Evolutionary conservation across 1,140 invertebrate species (phyloP).

Genomic region (Listronotus oregonensis): DNA sequence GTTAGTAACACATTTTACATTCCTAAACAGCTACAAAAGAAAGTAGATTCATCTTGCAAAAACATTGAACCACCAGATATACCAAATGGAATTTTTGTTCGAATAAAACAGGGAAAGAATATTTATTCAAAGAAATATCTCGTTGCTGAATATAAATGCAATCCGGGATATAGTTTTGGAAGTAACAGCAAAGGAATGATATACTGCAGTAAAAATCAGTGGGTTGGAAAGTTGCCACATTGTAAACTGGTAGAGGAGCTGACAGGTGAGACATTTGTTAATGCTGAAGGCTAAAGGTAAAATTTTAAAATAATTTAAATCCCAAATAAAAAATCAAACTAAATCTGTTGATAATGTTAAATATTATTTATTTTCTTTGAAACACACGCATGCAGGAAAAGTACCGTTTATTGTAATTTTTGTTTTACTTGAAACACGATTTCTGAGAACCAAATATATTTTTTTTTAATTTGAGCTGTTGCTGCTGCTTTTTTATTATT

Average conservation of each 20-base stretch:
- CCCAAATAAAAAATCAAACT: too few relatives aligned
- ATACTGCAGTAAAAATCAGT: constrained; percentile 26
- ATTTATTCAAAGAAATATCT: constrained; percentile 8
- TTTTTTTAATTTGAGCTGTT: too few relatives aligned
- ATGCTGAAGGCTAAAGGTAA: too few relatives aligned
- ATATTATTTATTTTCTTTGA: too few relatives aligned
- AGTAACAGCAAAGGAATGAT: background rate
- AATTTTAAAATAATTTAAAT: too few relatives aligned
- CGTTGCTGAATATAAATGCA: constrained; percentile 26
- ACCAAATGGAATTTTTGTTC: constrained; percentile 24
- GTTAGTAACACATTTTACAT: background rate
- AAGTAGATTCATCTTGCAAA: constrained; percentile 20
- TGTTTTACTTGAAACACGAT: too few relatives aligned
- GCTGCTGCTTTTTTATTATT: too few relatives aligned
- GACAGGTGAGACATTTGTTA: too few relatives aligned
- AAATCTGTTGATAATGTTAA: too few relatives aligned
- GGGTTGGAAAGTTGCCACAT: constrained; percentile 21
- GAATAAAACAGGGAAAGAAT: constrained; percentile 15
- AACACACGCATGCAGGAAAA: too few relatives aligned
- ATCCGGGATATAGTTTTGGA: constrained; percentile 5
- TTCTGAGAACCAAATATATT: too few relatives aligned
- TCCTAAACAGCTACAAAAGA: constrained; percentile 6
- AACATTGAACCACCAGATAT: constrained; percentile 13
- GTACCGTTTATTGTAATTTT: too few relatives aligned
- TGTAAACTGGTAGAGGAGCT: constrained; percentile 39